Percentiles rank a stretch among this genome's conserved stretches.
phyloP scores from a whole-genome alignment of 2,888 invertebrate genomes.

The Epirrita christyi region DNA sequence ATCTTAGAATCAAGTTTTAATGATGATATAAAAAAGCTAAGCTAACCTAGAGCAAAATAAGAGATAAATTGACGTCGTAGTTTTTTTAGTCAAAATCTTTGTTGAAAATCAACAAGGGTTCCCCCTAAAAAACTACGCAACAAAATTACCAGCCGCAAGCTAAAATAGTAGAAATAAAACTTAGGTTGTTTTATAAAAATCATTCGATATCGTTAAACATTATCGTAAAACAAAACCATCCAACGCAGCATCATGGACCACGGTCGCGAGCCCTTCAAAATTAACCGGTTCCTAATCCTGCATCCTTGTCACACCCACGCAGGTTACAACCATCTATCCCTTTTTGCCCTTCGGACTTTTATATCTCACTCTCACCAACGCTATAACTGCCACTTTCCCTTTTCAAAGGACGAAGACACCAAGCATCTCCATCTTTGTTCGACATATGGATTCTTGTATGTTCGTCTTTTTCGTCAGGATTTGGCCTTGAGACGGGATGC shows the following conservation, averaged over 20 bases:
- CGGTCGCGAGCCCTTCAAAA: slow-evolving; percentile 78
- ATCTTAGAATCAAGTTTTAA: too few relatives aligned
- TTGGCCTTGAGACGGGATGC: slow-evolving; percentile 82
- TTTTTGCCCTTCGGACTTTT: slow-evolving; percentile 74
- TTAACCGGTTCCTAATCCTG: slow-evolving; percentile 78
- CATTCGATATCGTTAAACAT: slow-evolving; percentile 70
- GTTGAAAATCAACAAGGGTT: slow-evolving; percentile 3
- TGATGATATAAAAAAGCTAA: too few relatives aligned
- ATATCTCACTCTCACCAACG: slow-evolving; percentile 81
- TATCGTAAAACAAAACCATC: slow-evolving; percentile 67
- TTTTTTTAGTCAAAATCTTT: too few relatives aligned
- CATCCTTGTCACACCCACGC: slow-evolving; percentile 49
- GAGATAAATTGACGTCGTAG: too few relatives aligned
- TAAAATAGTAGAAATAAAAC: slow-evolving; percentile 13
- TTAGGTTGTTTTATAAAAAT: slow-evolving; percentile 37
- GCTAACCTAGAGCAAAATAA: too few relatives aligned
- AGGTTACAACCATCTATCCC: slow-evolving; percentile 49
- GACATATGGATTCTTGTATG: slow-evolving; percentile 32
- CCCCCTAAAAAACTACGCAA: slow-evolving; percentile 14
- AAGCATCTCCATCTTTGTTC: slow-evolving; percentile 48
- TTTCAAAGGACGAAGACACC: slow-evolving; percentile 83
- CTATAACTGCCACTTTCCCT: slow-evolving; percentile 81
- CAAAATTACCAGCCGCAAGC: neutral
- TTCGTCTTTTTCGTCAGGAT: slow-evolving; percentile 62
- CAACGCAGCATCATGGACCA: slow-evolving; percentile 69